Evolutionary conservation across 1,140 invertebrate species (phyloP).

Genomic region (Meloidogyne exigua): DNA sequence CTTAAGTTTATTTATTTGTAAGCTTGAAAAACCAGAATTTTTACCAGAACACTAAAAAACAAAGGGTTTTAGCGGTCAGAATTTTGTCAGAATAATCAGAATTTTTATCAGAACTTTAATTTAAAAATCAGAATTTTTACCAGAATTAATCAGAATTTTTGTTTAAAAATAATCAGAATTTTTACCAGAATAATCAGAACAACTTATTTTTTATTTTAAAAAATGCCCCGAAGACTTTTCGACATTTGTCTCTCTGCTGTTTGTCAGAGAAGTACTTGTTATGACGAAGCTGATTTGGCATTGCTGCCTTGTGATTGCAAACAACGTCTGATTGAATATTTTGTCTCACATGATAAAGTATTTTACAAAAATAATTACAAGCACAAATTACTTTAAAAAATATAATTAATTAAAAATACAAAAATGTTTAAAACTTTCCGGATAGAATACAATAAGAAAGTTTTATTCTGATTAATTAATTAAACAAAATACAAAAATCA

Average conservation of each 20-base stretch:
- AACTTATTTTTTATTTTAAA: neutral
- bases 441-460: neutral
- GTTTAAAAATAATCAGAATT: neutral
- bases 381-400: no score
- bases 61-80: no score
- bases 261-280: slow-evolving; percentile 49
- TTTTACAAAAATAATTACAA: slow-evolving; percentile 26
- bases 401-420: slow-evolving; percentile 9
- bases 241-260: slow-evolving; percentile 56
- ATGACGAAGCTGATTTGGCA: slow-evolving; percentile 40
- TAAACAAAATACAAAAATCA: no score
- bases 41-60: no score
- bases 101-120: no score
- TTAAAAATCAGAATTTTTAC: neutral
- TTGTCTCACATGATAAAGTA: slow-evolving; percentile 61
- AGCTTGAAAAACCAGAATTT: no score
- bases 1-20: no score
- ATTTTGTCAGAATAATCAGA: no score
- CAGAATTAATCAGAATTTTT: neutral
- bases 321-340: slow-evolving; percentile 55
- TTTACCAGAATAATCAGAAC: neutral
- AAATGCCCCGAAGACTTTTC: slow-evolving; percentile 59
- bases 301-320: slow-evolving; percentile 58
- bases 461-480: slow-evolving; percentile 10
- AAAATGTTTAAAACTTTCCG: neutral